These are phyloP conservation scores for Anguilla pacifica DNA, from an alignment of 2,797 vertebrate genomes.

Conservation along the genomic window DNA sequence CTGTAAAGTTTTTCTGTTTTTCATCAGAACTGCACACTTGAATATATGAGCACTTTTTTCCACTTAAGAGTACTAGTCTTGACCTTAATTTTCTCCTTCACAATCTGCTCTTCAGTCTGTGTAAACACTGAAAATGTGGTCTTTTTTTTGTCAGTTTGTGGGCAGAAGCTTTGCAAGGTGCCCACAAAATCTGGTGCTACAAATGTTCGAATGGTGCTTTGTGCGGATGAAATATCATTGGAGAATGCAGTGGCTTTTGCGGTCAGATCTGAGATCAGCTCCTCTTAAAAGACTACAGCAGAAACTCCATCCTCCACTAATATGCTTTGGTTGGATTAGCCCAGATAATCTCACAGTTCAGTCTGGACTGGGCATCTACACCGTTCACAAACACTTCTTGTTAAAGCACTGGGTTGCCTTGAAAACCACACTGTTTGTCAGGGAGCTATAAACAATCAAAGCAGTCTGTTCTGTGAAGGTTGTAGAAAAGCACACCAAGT, in stretches of 20 bases:
- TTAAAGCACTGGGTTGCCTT: neutral
- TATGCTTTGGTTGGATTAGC: slow-evolving; percentile 50
- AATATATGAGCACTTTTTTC: neutral
- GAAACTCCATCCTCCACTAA: slow-evolving; percentile 44
- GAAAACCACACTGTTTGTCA: neutral
- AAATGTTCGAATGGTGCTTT: neutral
- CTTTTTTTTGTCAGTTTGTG: neutral
- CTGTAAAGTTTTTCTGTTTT: neutral
- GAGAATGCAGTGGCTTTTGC: slow-evolving; percentile 24
- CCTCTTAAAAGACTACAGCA: slow-evolving; percentile 37
- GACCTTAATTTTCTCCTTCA: neutral
- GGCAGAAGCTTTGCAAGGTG: neutral
- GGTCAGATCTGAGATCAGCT: slow-evolving; percentile 50
- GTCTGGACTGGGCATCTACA: slow-evolving; percentile 34
- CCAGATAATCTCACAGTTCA: slow-evolving; percentile 58
- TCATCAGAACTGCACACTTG: neutral
- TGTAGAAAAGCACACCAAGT: neutral
- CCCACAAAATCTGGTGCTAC: neutral
- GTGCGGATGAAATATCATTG: slow-evolving; percentile 12
- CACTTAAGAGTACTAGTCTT: neutral
- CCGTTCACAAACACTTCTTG: slow-evolving; percentile 10
- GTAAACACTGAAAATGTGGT: neutral
- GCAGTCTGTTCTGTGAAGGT: neutral
- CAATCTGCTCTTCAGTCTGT: neutral
- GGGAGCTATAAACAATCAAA: neutral